A percentile compares a stretch with the other conserved stretches of the same genome.
phyloP scores from a whole-genome alignment of 2,113 vertebrate species.

The Pteropus alecto region DNA sequence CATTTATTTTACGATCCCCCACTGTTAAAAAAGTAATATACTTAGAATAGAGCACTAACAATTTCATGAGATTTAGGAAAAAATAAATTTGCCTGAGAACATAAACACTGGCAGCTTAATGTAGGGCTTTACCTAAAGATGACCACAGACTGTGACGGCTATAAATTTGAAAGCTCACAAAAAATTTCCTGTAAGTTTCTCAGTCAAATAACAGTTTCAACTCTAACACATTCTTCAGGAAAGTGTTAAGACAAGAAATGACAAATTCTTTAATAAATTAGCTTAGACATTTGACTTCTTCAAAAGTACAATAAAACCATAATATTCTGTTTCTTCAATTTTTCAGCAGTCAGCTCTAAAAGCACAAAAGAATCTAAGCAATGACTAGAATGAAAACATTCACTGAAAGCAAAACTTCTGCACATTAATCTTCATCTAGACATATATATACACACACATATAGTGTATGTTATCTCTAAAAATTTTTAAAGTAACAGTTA shows the following conservation, averaged over 20 bases:
- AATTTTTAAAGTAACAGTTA: neutral
- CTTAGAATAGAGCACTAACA: neutral
- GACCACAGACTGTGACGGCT: neutral
- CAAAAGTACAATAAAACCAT: slow-evolving; percentile 54
- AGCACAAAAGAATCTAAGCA: slow-evolving; percentile 57
- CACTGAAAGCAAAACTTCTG: slow-evolving; percentile 45
- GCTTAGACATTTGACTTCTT: slow-evolving; percentile 44
- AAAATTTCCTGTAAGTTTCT: slow-evolving; percentile 60
- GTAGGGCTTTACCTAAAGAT: neutral
- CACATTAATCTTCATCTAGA: neutral
- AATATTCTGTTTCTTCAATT: slow-evolving; percentile 70
- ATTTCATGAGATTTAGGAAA: slow-evolving; percentile 40
- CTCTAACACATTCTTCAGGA: slow-evolving; percentile 30
- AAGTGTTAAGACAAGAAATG: slow-evolving; percentile 56
- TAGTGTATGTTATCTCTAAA: neutral
- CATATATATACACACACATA: neutral
- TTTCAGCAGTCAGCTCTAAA: slow-evolving; percentile 55
- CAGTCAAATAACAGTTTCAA: slow-evolving; percentile 63
- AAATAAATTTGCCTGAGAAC: neutral
- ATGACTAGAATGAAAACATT: slow-evolving; percentile 35
- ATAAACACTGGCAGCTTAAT: slow-evolving; percentile 28
- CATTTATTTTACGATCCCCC: neutral
- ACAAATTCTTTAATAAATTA: slow-evolving; percentile 66
- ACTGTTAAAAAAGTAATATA: slow-evolving; percentile 20
- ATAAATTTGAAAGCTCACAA: slow-evolving; percentile 46